Evolutionary conservation across 2,888 invertebrate genomes (phyloP), one percentile per base, ranked within the genome.

Genomic region (Nysson spinosus): DNA sequence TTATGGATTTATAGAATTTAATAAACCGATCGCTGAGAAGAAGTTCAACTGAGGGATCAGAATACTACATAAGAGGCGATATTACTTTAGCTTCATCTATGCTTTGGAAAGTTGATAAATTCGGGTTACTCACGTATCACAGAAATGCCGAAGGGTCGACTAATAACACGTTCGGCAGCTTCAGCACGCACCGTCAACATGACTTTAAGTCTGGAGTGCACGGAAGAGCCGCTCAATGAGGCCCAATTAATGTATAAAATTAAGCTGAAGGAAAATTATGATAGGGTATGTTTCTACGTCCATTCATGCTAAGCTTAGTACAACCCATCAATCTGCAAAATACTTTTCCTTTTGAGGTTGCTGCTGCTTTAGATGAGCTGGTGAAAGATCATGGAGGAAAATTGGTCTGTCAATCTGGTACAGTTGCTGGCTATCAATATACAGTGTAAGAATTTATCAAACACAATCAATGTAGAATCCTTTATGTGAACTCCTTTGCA

Each of bases 171-270:
- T 2, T 80, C 85, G 0, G 61, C 83, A 7, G 73, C 74, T 1
- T 79, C 57, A 3, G 75, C 69, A 52, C 79, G 84, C n/a, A n/a
- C n/a, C n/a, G n/a, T n/a, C n/a, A 77, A 84, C 1, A 84, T 87
- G 85, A 84, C 85, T 3, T 66, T 87, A 14, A 83, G 83, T 57
- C 72, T 89, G 83, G 89, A 88, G 43, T 89, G 89, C 66, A 66
- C 69, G 7, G 89, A 89, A 14, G 89, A 89, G 30, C 87, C 87
- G 0, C 79, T 89, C 5, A 87, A 86, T 14, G 83, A 85, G n/a
- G 82, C 81, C 9, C 89, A 89, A 73, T 68, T 84, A 5, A 74
- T 77, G 14, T 75, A 81, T 1, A 77, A 75, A 30, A 60, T 77
- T 7, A 83, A 84, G 43, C 77, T 83, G 0, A 83, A 87, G 63